Base-by-base conservation (phyloP, 2,113 vertebrate genomes). In the Octodon degus region DNA sequence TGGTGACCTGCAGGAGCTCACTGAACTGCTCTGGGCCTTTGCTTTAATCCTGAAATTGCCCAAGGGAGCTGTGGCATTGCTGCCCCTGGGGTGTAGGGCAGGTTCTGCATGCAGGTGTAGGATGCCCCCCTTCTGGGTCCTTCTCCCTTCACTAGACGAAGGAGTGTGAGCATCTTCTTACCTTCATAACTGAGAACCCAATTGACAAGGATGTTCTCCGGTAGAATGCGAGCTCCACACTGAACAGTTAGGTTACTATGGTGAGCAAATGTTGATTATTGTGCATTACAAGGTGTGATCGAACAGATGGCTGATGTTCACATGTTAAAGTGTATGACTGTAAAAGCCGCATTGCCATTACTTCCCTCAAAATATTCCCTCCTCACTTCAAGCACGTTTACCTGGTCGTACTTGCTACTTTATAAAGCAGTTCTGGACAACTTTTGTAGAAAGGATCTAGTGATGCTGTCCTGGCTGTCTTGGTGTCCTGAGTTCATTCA, bases 81-180 rank as follows among this genome's bases (percentile, higher is more conserved):
- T 2, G 5, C 7, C 10, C 27, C 27, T 0, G 0, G 2, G 24
- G n/a, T 34, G 8, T 0, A 55, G 17, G 37, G 58, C 20, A 37
- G 87, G 30, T 11, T 74, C 63, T 70, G 5, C 24, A 40, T 2
- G 0, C 30, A 81, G 53, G 76, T 10, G 13, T 12, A 0, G 14
- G 2, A 0, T 24, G 19, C 40, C 43, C 0, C 20, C 34, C 10
- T 6, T 25, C 12, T 1, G 0, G 0, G 16, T 4, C 68, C 74
- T 77, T 30, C 2, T 13, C 11, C 19, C 3, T 6, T 2, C 65
- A 3, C 47, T 58, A 37, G 85, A 58, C 7, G 8, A 9, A 0
- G 25, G 32, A 9, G 9, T 27, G n/a, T 1, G 13, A 20, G 22
- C 19, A 1, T 30, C 24, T 3, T 0, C 17, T 32, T 37, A 22